These are phyloP conservation scores for Zoanthus solanderi DNA, from an alignment of 92 coral and sea anemone species.

Conservation along the genomic window DNA sequence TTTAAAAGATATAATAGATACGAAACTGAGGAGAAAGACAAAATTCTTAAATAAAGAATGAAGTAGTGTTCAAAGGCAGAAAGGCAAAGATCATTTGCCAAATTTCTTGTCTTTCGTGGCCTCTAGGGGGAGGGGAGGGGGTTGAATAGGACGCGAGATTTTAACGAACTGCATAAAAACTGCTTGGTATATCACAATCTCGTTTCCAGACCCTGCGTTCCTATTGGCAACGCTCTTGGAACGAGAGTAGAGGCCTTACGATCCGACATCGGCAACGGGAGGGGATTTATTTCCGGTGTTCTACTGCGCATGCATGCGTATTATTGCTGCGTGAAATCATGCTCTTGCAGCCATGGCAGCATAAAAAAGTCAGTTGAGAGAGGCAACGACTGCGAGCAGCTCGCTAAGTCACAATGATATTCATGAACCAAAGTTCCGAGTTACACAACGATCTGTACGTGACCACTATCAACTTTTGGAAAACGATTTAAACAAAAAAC, in stretches of 20 bases:
- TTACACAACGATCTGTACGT: slow-evolving; percentile 15
- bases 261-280: not conserved
- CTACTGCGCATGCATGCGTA: not conserved
- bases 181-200: too few relatives aligned
- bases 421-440: not conserved
- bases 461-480: not conserved
- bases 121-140: too few relatives aligned
- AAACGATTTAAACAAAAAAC: not conserved
- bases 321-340: not conserved
- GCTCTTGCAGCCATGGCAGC: slow-evolving; percentile 9
- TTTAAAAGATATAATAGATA: too few relatives aligned
- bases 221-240: too few relatives aligned
- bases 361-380: not conserved
- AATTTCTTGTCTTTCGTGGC: too few relatives aligned
- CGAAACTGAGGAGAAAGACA: too few relatives aligned
- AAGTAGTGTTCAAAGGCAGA: too few relatives aligned
- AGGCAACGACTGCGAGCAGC: slow-evolving; percentile 14
- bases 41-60: too few relatives aligned
- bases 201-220: too few relatives aligned
- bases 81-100: too few relatives aligned
- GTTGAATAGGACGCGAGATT: too few relatives aligned
- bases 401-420: not conserved
- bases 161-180: too few relatives aligned
- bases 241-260: not conserved
- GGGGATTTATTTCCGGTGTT: not conserved